Percentiles rank a stretch among this genome's conserved stretches.
Evolutionary conservation across 2,113 vertebrate genomes (phyloP).

Genomic region (Sula dactylatra): DNA sequence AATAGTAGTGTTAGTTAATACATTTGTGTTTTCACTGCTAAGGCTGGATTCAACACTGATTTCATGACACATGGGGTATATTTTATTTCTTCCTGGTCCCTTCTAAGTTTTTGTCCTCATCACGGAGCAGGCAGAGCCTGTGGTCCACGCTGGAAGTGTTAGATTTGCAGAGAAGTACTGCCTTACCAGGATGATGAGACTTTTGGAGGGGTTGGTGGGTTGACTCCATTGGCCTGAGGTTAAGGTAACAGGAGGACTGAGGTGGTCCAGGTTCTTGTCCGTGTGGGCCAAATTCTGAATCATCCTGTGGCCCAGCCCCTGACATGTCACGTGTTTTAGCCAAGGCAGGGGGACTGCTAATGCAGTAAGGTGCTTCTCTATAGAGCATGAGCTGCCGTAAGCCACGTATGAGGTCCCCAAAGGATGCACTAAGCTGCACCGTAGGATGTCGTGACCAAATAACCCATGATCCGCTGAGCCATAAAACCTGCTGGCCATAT

Average conservation of each 20-base stretch:
- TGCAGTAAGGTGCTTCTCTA: accelerated
- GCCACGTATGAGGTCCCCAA: background rate
- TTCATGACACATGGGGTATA: background rate
- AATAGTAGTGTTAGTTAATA: background rate
- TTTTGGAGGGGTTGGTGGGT: background rate
- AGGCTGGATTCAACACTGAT: background rate
- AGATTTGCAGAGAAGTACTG: background rate
- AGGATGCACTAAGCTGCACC: background rate
- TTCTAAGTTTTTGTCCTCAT: background rate
- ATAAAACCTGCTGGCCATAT: background rate
- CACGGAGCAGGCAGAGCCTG: background rate
- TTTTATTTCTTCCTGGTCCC: background rate
- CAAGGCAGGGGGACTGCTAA: background rate
- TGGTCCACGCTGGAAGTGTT: background rate
- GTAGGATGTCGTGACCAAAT: background rate
- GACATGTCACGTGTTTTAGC: accelerated
- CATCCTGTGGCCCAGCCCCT: background rate
- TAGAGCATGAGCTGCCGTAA: accelerated
- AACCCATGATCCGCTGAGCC: background rate
- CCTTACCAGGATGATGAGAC: background rate
- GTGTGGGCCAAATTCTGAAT: background rate
- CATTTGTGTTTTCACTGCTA: background rate
- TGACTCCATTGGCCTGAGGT: background rate
- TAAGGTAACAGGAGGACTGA: background rate
- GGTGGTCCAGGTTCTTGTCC: background rate